Evolutionary conservation across 2,888 invertebrate species (phyloP), one percentile per base, ranked within the genome.

Genomic region (Aporophyla nigra): DNA sequence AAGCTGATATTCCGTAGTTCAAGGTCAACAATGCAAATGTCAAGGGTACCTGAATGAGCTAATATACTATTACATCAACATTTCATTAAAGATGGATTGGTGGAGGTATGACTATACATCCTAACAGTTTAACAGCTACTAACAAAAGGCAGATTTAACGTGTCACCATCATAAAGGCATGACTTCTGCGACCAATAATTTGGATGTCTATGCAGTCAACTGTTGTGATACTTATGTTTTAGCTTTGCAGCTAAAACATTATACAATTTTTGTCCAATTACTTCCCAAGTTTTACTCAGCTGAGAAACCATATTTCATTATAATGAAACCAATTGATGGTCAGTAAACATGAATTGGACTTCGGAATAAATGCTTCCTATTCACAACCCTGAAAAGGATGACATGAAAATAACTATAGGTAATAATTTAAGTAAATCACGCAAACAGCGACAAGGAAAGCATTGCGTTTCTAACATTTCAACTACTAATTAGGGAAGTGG

Each of bases 381-480:
- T 71, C 27, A 14, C 7, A 51, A 70, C 40, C 40, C 53, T 74
- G 62, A 54, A 70, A 74, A 72, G 24, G 46, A 84, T 84, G 40
- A 70, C 61, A 68, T 81, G 85, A 61, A 58, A 63, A 72, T 78
- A 74, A 70, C 51, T 78, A 73, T 58, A 65, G 40, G 59, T 61
- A 78, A 84, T 84, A 72, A 83, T 78, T 84, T 78, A 67, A 74
- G 78, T 78, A 78, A 61, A 84, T 70, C 83, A 83, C 83, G 83
- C 83, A 67, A 84, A 59, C 73, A 53, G 27, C 33, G 27, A 72
- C 66, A 54, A 67, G 67, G 71, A 81, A 84, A 84, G 21, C 27
- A 14, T 14, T 73, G n/a, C n/a, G 72, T 75, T 81, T 72, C 59
- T 53, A 74, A 84, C 74, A 66, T 77, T 78, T 70, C 72, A 63